Percentiles rank a stretch among this genome's conserved stretches.
phyloP scores from a whole-genome alignment of 2,888 invertebrate genomes.

The Cecidostiba fungosa region DNA sequence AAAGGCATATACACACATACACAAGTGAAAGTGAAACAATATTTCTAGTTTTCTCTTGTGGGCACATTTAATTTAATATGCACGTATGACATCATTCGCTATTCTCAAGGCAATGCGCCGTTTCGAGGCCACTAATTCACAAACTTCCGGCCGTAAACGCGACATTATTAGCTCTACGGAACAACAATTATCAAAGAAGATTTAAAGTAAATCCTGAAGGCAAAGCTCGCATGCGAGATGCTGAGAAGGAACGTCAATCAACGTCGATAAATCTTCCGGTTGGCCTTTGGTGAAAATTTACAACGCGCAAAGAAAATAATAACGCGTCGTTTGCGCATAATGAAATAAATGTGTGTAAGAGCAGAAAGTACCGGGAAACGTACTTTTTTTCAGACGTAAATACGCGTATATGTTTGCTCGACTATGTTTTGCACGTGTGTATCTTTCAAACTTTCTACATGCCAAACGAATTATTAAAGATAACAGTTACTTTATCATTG shows the following conservation, averaged over 20 bases:
- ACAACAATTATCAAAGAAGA: background rate
- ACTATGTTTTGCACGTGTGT: background rate
- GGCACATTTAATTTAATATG: slow-evolving; percentile 45
- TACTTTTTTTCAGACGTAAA: background rate
- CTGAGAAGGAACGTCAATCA: background rate
- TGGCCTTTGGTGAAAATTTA: slow-evolving; percentile 6
- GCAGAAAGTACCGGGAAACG: background rate
- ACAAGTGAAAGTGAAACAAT: slow-evolving; percentile 57
- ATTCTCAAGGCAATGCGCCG: slow-evolving; percentile 14
- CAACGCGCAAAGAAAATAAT: slow-evolving; percentile 21
- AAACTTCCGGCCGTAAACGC: slow-evolving; percentile 7
- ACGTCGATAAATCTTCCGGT: background rate
- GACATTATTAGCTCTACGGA: background rate
- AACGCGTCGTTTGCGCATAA: background rate
- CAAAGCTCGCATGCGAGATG: background rate
- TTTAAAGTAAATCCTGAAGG: background rate
- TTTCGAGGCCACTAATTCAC: background rate
- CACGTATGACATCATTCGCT: slow-evolving; percentile 38
- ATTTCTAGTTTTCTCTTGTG: slow-evolving; percentile 59
- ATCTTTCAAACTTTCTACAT: background rate
- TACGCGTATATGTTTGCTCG: background rate
- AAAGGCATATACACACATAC: slow-evolving; percentile 36
- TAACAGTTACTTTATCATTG: background rate
- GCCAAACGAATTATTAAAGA: background rate
- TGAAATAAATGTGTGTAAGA: background rate